Percentiles rank a stretch among this genome's conserved stretches.
Evolutionary conservation across 1,140 invertebrate species (phyloP).

Genomic region (Tetranychus cinnabarinus): DNA sequence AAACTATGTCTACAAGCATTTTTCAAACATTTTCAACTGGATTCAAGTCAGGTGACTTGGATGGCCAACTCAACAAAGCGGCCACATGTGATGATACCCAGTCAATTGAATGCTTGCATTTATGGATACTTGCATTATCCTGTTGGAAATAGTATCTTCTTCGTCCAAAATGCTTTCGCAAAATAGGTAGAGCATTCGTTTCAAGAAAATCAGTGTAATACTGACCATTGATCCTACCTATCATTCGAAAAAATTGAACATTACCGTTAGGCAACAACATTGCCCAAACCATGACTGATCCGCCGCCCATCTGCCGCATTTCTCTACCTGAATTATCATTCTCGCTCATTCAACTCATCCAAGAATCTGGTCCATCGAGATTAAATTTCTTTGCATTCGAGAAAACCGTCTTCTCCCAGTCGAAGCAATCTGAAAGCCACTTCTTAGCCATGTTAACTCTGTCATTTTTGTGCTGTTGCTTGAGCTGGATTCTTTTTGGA

Average conservation of each 20-base stretch:
- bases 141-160: background rate
- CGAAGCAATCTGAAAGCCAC: background rate
- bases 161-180: background rate
- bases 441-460: background rate
- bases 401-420: background rate
- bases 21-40: background rate
- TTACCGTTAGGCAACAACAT: no score
- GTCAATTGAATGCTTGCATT: background rate
- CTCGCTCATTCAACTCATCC: background rate
- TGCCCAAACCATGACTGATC: no score
- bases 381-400: constrained; percentile 11
- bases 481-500: background rate
- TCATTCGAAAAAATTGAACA: no score
- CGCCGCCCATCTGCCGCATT: no score
- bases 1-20: background rate
- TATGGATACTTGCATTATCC: constrained; percentile 2
- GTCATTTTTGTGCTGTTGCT: background rate
- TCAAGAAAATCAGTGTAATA: background rate
- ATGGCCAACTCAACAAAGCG: background rate
- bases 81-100: background rate
- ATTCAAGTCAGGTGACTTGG: background rate
- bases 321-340: no score
- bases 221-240: background rate
- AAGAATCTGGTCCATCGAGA: constrained; percentile 11
- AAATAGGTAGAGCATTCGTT: background rate